phyloP scores from a whole-genome alignment of 2,888 invertebrate genomes.

The Periphyllus acericola region DNA sequence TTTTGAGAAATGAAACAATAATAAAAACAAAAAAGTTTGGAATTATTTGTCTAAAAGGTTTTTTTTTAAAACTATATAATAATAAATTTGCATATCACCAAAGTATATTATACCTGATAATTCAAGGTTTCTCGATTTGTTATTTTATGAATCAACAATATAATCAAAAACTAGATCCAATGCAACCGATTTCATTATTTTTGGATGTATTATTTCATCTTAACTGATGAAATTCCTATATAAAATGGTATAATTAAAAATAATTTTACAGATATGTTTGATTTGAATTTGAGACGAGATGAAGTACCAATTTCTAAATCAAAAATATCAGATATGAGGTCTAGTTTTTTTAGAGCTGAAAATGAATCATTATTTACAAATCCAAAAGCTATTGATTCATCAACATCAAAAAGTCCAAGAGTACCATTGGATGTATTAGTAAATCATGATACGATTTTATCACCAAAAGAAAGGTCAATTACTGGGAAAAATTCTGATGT shows the following conservation, averaged over 20 bases:
- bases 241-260: background rate
- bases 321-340: background rate
- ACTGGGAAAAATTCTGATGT: background rate
- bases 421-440: background rate
- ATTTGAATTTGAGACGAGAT: background rate
- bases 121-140: background rate
- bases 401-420: background rate
- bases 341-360: background rate
- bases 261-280: constrained; percentile 18
- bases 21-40: no score
- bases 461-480: background rate
- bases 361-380: background rate
- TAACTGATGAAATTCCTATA: no score
- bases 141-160: no score
- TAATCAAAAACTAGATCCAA: no score
- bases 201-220: no score
- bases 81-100: background rate
- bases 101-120: background rate
- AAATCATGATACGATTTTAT: background rate
- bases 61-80: no score
- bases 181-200: no score
- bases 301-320: background rate
- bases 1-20: no score
- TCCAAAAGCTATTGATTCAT: background rate
- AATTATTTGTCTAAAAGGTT: no score